Conservation (phyloP, 2,888 invertebrate genomes). For the Pristionchus entomophagus region DNA sequence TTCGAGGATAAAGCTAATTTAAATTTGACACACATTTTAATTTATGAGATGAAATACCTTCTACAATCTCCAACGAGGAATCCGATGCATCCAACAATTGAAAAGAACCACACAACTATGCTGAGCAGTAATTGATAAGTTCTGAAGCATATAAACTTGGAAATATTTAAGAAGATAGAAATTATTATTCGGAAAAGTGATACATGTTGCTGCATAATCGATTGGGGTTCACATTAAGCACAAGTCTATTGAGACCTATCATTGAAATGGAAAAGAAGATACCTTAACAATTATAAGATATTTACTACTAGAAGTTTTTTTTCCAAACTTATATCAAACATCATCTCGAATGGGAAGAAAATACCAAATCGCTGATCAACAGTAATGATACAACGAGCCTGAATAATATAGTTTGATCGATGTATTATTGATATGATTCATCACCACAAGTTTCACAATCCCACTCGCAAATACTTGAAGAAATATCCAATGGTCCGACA, state of each 20-base stretch:
- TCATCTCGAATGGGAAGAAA: not conserved
- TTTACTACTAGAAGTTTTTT: not conserved
- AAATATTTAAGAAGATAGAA: too few relatives aligned
- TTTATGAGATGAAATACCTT: too few relatives aligned
- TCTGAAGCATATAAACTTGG: too few relatives aligned
- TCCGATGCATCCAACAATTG: not conserved
- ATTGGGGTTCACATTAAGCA: not conserved
- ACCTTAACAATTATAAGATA: not conserved
- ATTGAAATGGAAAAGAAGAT: not conserved
- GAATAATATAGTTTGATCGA: not conserved
- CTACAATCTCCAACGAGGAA: not conserved
- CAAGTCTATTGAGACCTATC: not conserved
- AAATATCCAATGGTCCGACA: not conserved
- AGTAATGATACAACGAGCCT: not conserved
- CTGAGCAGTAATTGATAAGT: not conserved
- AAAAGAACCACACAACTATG: not conserved
- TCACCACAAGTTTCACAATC: not conserved
- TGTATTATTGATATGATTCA: too few relatives aligned
- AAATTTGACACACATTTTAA: too few relatives aligned
- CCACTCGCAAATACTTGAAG: not conserved
- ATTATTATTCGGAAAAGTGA: too few relatives aligned
- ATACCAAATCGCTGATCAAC: not conserved
- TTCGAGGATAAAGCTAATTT: too few relatives aligned
- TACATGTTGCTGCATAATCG: too few relatives aligned
- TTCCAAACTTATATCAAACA: not conserved